Evolutionary conservation across 2,888 invertebrate species (phyloP), one percentile per base, ranked within the genome.

Genomic region (Marasmarcha lunaedactyla): DNA sequence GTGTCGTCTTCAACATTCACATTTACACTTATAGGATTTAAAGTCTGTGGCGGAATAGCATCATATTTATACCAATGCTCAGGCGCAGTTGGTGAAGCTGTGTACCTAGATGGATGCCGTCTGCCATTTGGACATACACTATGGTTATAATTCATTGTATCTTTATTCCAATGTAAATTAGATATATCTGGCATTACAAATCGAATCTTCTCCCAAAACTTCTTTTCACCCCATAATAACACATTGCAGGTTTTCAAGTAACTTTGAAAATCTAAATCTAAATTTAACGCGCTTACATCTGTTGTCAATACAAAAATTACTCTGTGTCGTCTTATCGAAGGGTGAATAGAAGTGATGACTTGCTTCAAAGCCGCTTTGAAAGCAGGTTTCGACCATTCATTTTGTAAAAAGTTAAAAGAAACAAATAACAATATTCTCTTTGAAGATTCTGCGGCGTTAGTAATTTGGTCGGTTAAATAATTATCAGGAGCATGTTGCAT

Each of bases 131-230:
- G 86, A 57, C 84, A 83, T 26, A 76, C 69, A 51, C 73, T 74
- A 57, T 85, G 85, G 58, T 74, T 81, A 53, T 85, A 85, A 68
- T 85, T 85, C 48, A 85, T 64, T 47, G 71, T 68, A 45, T 83
- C 84, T 53, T 86, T 85, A 60, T 88, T 88, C 83, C 87, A 87
- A 58, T 87, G 84, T 53, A 87, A 81, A 60, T 87, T 87, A 39
- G 86, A 78, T 50, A 84, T 81, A 51, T 95, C 95, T 44, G 94
- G 94, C 88, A 94, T 90, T 40, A 92, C 90, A 74, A 86, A 88
- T 47, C 91, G 87, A 47, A 95, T 85, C 73, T 94, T 94, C 55
- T 93, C 92, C 95, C 95, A 95, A 78, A 95, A 95, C 55, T 92
- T 86, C 56, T 90, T 90, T 71, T 95, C 94, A 47, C 91, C 91